These are phyloP conservation scores for Protomyctophum bolini DNA, from an alignment of 2,113 vertebrate species.

Conservation along the genomic window DNA sequence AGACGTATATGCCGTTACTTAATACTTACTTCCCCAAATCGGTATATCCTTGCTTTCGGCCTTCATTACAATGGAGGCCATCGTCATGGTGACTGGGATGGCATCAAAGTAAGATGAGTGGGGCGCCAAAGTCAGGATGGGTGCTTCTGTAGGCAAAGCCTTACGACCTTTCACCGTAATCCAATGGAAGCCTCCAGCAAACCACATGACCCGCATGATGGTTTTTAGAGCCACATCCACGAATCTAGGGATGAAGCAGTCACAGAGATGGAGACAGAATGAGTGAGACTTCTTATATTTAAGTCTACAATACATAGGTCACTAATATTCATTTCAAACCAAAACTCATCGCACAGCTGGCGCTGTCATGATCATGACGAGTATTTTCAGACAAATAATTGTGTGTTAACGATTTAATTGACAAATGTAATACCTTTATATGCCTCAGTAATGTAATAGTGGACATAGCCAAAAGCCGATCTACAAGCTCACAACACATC, in stretches of 20 bases:
- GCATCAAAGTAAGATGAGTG: constrained; percentile 98
- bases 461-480: too few relatives aligned
- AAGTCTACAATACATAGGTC: too few relatives aligned
- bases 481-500: too few relatives aligned
- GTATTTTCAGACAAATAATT: too few relatives aligned
- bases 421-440: too few relatives aligned
- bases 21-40: constrained; percentile 98
- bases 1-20: too few relatives aligned
- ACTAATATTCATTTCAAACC: too few relatives aligned
- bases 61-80: constrained; percentile 98
- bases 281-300: not conserved
- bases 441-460: too few relatives aligned
- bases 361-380: too few relatives aligned
- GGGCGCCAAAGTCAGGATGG: constrained; percentile 92
- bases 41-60: constrained; percentile 98
- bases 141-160: constrained; percentile 87
- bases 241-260: constrained; percentile 73
- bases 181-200: constrained; percentile 94
- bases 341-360: too few relatives aligned
- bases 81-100: constrained; percentile 98
- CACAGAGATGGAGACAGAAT: constrained; percentile 3
- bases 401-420: too few relatives aligned
- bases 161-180: constrained; percentile 89
- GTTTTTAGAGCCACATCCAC: constrained; percentile 89
- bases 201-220: constrained; percentile 98